These are phyloP conservation scores for Toxostoma redivivum DNA, from an alignment of 2,113 vertebrate genomes.

Conservation along the genomic window DNA sequence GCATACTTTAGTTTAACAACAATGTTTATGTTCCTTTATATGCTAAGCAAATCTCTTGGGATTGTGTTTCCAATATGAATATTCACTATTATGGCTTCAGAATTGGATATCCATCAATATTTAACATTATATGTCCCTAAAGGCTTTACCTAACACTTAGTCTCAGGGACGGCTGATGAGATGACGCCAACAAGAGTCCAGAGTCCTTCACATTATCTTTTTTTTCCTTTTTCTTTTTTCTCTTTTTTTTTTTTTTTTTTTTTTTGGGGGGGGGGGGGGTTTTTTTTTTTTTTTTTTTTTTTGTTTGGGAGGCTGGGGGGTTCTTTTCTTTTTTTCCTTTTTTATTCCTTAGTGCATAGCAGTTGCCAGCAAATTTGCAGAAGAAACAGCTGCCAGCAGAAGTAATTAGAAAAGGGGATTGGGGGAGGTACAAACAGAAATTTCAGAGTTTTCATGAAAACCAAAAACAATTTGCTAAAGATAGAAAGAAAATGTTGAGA, in stretches of 20 bases:
- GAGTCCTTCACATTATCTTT: background rate
- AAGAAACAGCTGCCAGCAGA: background rate
- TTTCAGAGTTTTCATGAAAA: background rate
- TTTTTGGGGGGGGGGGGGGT: fast-evolving
- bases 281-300: background rate
- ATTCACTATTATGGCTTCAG: background rate
- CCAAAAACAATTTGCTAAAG: background rate
- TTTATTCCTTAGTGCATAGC: background rate
- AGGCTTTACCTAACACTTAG: background rate
- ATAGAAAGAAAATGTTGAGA: background rate
- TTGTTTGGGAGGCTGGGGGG: background rate
- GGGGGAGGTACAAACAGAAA: background rate
- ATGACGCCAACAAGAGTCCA: background rate
- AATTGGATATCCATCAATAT: background rate
- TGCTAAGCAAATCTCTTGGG: background rate
- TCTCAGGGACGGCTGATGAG: background rate
- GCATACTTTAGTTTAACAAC: background rate
- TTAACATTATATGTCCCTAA: background rate
- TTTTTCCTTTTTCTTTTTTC: fast-evolving
- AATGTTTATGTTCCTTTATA: background rate
- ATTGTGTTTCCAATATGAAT: background rate
- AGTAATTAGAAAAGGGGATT: background rate
- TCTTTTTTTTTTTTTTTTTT: fast-evolving
- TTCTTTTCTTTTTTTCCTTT: no score
- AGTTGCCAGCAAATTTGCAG: background rate